Conservation (phyloP, 1,140 invertebrate species). For the Adoxophyes honmai region DNA sequence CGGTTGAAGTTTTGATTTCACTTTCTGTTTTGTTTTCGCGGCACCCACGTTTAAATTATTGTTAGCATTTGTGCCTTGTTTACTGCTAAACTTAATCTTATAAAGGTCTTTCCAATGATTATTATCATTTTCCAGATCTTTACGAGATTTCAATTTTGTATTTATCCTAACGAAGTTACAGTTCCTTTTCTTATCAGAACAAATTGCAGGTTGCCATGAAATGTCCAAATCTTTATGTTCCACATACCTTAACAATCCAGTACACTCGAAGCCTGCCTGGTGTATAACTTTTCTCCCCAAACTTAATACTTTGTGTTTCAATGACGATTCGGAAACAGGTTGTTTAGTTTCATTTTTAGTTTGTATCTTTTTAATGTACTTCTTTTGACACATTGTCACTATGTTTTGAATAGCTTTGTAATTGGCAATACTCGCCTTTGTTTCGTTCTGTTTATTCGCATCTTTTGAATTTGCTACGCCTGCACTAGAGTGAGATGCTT, state of each 20-base stretch:
- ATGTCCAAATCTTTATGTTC: constrained; percentile 56
- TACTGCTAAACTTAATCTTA: background rate
- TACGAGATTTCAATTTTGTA: constrained; percentile 28
- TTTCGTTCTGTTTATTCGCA: background rate
- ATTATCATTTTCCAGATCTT: constrained; percentile 24
- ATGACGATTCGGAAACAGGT: constrained; percentile 25
- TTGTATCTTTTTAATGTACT: constrained; percentile 35
- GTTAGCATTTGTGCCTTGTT: background rate
- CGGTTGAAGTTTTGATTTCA: background rate
- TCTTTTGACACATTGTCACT: constrained; percentile 35
- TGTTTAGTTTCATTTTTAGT: constrained; percentile 18
- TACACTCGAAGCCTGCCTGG: constrained; percentile 45
- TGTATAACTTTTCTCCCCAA: constrained; percentile 55
- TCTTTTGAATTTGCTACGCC: background rate
- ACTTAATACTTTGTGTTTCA: constrained; percentile 60
- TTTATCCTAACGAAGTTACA: constrained; percentile 36
- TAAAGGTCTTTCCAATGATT: constrained; percentile 31
- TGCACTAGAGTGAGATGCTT: background rate
- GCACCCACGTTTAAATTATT: background rate
- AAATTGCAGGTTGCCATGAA: constrained; percentile 34
- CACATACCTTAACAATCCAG: constrained; percentile 50
- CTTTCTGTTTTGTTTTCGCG: background rate
- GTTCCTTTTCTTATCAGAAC: constrained; percentile 18
- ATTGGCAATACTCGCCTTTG: background rate
- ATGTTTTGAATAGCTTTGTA: constrained; percentile 32